Evolutionary conservation across 2,797 vertebrate genomes (phyloP).

Genomic region (Rhynchonycteris naso): DNA sequence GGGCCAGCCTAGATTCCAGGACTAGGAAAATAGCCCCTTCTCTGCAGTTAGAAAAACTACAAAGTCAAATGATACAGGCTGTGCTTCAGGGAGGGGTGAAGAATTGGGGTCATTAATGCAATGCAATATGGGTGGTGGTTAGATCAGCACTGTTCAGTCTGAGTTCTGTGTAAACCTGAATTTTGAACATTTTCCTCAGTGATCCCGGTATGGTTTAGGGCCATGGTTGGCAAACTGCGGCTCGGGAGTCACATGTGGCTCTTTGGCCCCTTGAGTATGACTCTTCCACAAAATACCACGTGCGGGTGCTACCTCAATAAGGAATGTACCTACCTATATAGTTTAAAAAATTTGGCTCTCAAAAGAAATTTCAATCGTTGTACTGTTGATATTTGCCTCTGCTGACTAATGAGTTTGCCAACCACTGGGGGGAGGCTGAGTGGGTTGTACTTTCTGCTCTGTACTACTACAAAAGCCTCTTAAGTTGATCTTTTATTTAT

Average conservation of each 20-base stretch:
- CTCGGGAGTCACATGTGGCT: too few relatives aligned
- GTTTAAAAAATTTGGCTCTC: too few relatives aligned
- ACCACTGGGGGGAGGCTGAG: background rate
- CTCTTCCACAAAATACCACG: too few relatives aligned
- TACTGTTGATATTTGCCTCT: too few relatives aligned
- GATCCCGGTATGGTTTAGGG: background rate
- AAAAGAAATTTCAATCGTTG: too few relatives aligned
- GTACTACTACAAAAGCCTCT: background rate
- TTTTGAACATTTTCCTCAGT: background rate
- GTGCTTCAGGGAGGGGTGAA: background rate
- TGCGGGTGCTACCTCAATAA: too few relatives aligned
- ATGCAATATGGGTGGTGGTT: background rate
- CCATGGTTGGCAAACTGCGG: too few relatives aligned
- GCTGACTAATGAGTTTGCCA: too few relatives aligned
- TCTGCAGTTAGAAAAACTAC: background rate
- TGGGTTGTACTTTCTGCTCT: background rate
- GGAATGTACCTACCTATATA: too few relatives aligned
- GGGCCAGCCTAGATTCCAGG: background rate
- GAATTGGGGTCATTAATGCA: background rate
- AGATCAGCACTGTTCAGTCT: background rate
- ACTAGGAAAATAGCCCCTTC: background rate
- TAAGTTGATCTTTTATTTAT: too few relatives aligned
- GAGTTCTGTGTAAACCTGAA: background rate
- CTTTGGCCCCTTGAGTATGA: too few relatives aligned
- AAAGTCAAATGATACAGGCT: background rate